Base-by-base conservation (phyloP, 1,140 invertebrate genomes). In the Drosophila nigromelanica region DNA sequence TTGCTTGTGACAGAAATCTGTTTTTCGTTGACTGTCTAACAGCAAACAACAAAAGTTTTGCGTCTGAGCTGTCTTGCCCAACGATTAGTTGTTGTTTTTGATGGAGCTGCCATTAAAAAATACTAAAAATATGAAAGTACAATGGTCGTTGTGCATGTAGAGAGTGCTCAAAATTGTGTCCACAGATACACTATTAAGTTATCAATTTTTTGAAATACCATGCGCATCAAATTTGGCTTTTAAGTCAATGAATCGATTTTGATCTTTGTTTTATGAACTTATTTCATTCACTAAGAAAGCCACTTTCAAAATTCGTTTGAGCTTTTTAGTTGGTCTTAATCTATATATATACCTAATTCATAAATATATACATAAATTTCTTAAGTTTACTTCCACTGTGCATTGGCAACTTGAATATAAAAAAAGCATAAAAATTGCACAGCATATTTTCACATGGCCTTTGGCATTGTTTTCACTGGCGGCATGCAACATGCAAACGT, bases 371-470 rank as follows among this genome's bases (percentile, higher is more conserved):
- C 2, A 24, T 35, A 33, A 15, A 39, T 47, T 33, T 54, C 15
- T 62, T 47, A 54, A 45, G 54, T 54, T 30, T 61, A 15, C 2
- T 2, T 12, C 48, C 64, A 68, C 39, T 45, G 51, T 60, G 47
- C 58, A 45, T 37, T 47, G 54, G 52, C 63, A 73, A 55, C 71
- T 60, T 63, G 42, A 30, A 42, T 62, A 48, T 51, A 60, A 75
- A 59, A 48, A 58, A 67, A 43, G 56, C 59, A 79, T 64, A 83
- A 79, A 83, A 64, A 62, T 74, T 78, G 66, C 74, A 85, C 78
- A 74, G 82, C 81, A 81, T 85, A 85, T 85, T 85, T 85, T 75
- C 82, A 85, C 82, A 87, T 78, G 70, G 81, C 82, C 82, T 85
- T 85, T 85, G 82, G 81, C 81, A 86, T 85, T 87, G 74, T 85